Percentiles rank a stretch among this genome's conserved stretches.
phyloP scores from a whole-genome alignment of 2,888 invertebrate species.

The Mesoligia furuncula region DNA sequence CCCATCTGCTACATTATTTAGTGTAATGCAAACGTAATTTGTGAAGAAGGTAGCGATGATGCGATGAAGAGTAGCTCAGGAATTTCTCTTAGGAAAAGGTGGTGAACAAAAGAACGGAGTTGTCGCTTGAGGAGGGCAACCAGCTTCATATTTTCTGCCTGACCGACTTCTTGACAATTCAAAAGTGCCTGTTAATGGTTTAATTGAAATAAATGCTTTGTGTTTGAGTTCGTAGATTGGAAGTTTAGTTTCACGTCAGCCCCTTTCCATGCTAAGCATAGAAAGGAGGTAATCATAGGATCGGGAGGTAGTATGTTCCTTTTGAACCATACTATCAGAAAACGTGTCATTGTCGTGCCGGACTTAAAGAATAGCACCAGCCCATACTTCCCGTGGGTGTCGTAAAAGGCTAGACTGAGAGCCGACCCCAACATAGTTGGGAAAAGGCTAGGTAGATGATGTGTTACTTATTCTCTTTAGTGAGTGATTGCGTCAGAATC shows the following conservation, averaged over 20 bases:
- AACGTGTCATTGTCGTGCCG: too few relatives aligned
- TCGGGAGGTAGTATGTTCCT: neutral
- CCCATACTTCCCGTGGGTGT: too few relatives aligned
- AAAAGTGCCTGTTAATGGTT: too few relatives aligned
- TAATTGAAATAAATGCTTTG: too few relatives aligned
- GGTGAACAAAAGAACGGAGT: neutral
- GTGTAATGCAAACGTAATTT: constrained; percentile 72
- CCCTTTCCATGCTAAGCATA: neutral
- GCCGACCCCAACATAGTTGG: too few relatives aligned
- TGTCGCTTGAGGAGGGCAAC: neutral
- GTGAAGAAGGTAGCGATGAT: constrained; percentile 52
- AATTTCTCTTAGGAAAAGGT: neutral
- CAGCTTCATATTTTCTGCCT: too few relatives aligned
- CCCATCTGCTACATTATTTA: constrained; percentile 71
- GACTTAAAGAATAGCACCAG: too few relatives aligned
- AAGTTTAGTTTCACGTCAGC: neutral
- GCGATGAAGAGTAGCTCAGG: constrained; percentile 43
- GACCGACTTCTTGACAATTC: too few relatives aligned
- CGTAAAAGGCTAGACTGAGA: too few relatives aligned
- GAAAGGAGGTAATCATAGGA: too few relatives aligned
- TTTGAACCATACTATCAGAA: neutral
- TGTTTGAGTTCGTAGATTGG: too few relatives aligned
- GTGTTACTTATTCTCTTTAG: neutral
- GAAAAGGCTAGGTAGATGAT: neutral
- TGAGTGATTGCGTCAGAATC: neutral